Evolutionary conservation across 2,797 vertebrate genomes (phyloP).

Genomic region (Erethizon dorsatum): DNA sequence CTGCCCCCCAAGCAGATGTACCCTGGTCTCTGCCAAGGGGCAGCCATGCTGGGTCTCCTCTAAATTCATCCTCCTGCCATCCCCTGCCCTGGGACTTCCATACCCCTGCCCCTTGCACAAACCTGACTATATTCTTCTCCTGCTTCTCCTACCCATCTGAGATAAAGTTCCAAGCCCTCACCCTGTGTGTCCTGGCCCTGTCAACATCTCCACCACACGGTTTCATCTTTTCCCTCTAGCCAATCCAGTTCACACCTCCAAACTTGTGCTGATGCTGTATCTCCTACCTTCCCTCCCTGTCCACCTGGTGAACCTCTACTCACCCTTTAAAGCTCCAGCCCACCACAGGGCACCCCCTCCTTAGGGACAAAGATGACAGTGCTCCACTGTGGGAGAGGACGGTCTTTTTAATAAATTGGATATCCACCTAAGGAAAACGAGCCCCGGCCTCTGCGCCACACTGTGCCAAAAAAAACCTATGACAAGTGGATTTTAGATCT

Average conservation of each 20-base stretch:
- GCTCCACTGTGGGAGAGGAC: neutral
- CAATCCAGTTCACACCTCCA: neutral
- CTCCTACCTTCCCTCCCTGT: neutral
- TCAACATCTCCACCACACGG: neutral
- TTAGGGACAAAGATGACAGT: neutral
- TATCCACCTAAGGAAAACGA: neutral
- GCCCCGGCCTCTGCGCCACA: neutral
- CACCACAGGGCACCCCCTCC: neutral
- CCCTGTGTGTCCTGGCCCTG: neutral
- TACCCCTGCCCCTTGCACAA: neutral
- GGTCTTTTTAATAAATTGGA: neutral
- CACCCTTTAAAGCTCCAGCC: neutral
- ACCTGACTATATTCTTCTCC: neutral
- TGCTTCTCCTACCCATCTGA: neutral
- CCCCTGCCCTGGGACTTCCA: neutral
- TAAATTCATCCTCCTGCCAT: neutral
- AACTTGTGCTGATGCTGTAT: accelerated
- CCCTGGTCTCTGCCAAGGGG: neutral
- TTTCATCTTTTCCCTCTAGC: neutral
- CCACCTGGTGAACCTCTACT: neutral
- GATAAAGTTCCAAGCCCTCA: neutral
- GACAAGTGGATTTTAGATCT: slow-evolving; percentile 47
- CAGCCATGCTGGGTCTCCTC: neutral
- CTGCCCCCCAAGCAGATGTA: neutral
- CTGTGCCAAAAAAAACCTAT: slow-evolving; percentile 5